These are phyloP conservation scores for Heterocephalus glaber DNA, from an alignment of 2,113 vertebrate genomes.

Conservation along the genomic window DNA sequence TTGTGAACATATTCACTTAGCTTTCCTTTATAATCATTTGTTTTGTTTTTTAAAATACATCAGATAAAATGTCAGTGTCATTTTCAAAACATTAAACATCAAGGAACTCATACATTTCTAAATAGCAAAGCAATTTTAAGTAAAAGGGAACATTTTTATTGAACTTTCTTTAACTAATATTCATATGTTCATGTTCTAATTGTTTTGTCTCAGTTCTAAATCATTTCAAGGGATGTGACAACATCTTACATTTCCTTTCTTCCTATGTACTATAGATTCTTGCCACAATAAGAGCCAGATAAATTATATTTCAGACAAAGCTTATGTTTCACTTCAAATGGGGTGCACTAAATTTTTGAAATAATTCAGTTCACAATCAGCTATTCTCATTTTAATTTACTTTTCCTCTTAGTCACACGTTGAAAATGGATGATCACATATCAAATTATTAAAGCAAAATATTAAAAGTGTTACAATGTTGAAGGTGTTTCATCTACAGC, in stretches of 20 bases:
- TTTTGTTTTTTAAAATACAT: neutral
- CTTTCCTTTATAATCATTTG: neutral
- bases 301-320: neutral
- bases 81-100: neutral
- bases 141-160: neutral
- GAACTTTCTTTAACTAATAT: neutral
- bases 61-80: neutral
- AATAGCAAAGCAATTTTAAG: neutral
- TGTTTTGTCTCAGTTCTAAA: neutral
- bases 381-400: constrained; percentile 36
- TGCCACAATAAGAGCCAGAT: neutral
- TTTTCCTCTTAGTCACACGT: neutral
- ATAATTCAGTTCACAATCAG: neutral
- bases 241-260: neutral
- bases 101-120: neutral
- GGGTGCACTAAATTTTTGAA: neutral
- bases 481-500: neutral
- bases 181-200: neutral
- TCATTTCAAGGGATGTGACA: neutral
- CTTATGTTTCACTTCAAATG: neutral
- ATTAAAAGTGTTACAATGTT: neutral
- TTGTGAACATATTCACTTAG: neutral
- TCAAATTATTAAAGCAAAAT: neutral
- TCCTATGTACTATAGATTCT: neutral
- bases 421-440: constrained; percentile 17